phyloP scores from a whole-genome alignment of 2,113 vertebrate species.

The Sylvia atricapilla region DNA sequence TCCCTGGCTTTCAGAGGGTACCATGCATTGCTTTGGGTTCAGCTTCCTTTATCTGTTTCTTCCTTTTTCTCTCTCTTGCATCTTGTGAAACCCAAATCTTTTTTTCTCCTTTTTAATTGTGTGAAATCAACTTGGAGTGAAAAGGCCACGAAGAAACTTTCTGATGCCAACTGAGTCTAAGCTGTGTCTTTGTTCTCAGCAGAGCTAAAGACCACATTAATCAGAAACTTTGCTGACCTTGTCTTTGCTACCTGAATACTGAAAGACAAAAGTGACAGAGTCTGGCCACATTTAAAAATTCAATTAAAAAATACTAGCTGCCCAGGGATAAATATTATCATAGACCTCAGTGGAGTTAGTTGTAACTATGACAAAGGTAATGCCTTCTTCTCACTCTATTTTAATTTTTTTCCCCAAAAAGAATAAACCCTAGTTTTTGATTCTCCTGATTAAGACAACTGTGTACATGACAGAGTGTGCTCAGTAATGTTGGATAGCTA shows the following conservation, averaged over 20 bases:
- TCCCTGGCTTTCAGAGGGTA: constrained; percentile 47
- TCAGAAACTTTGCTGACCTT: constrained; percentile 57
- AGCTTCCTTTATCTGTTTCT: constrained; percentile 36
- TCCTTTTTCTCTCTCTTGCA: neutral
- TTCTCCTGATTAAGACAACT: neutral
- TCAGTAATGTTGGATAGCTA: neutral
- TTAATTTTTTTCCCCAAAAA: neutral
- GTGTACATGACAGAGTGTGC: neutral
- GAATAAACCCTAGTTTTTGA: neutral
- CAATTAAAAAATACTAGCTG: constrained; percentile 68
- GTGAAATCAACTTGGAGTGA: constrained; percentile 52
- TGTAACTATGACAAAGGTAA: neutral
- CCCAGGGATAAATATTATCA: constrained; percentile 40
- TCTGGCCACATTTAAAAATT: constrained; percentile 57
- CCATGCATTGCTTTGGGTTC: neutral
- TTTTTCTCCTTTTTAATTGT: constrained; percentile 48
- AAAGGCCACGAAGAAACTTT: constrained; percentile 59
- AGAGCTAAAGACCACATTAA: constrained; percentile 45
- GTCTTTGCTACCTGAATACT: constrained; percentile 61
- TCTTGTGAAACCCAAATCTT: constrained; percentile 33
- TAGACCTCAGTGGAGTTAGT: neutral
- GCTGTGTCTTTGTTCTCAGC: constrained; percentile 43
- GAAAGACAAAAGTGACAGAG: constrained; percentile 49
- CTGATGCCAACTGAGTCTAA: constrained; percentile 10
- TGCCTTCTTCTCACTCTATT: neutral